Evolutionary conservation across 92 coral and sea anemone genomes (phyloP), one percentile per base, ranked within the genome.

Genomic region (Ricordea florida): DNA sequence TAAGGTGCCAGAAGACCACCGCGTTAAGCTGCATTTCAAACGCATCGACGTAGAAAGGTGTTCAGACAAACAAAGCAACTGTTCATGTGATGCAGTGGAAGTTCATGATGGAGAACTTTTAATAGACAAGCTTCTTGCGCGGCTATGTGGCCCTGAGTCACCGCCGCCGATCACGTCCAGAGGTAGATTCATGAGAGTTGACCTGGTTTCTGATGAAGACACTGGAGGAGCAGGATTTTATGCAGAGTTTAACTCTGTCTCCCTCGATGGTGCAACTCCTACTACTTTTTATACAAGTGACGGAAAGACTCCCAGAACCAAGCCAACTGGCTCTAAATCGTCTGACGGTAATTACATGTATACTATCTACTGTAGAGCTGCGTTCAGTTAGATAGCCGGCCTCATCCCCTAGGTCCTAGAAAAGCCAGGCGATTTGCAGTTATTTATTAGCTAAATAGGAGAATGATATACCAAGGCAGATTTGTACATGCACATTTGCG

Each of bases 171-270:
- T 64, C 29, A n/a, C 20, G 3, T 43, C 71, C 28, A 64, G 56
- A 28, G 71, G 71, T 9, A 27, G 71, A 45, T 64, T 64, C 32
- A 18, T 64, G 5, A 64, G 71, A 10, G 42, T 64, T 64, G 71
- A 64, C 40, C 31, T 64, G 24, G 71, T 64, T 3, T 43, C 71
- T 16, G 57, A 64, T 14, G 71, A 15, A 20, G 16, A 20, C 10
- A 64, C 28, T 26, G 10, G 13, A 4, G 20, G 27, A 8, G 29
- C 17, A 16, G 71, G 71, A 28, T 64, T 64, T 18, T 6, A 14
- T 7, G 71, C 71, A 14, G 22, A 43, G 6, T 64, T 64, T 64
- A 43, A 64, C 42, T 64, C 71, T 9, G 41, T 64, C 17, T 64
- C 71, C 15, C 56, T 56, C 4, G 43, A 64, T 43, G 71, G 71